Conservation (phyloP, 1,140 invertebrate species). For the Ceratina calcarata region DNA sequence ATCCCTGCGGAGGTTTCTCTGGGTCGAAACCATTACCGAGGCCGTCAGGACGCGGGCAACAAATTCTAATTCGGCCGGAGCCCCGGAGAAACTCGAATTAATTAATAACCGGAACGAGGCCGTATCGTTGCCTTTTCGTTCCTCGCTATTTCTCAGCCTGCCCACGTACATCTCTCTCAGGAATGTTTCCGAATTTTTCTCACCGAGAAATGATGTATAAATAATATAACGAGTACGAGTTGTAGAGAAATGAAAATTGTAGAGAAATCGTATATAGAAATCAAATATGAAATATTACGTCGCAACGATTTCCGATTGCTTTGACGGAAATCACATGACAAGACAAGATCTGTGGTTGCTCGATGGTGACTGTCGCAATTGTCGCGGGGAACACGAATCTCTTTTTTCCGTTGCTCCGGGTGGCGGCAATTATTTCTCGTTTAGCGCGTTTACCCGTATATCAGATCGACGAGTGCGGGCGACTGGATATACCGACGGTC, state of each 20-base stretch:
- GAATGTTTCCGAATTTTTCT: constrained; percentile 10
- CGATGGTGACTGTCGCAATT: neutral
- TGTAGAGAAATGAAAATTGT: no score
- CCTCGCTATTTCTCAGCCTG: constrained; percentile 3
- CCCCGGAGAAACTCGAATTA: constrained; percentile 48
- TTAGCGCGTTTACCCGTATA: constrained; percentile 55
- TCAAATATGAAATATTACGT: no score
- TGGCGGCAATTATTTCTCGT: constrained; percentile 58
- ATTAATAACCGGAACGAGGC: constrained; percentile 52
- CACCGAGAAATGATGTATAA: constrained; percentile 8
- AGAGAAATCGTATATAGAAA: no score
- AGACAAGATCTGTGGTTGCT: neutral
- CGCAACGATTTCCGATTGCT: no score
- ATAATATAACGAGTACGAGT: no score
- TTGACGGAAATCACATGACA: no score
- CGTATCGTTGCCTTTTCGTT: constrained; percentile 21
- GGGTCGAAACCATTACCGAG: constrained; percentile 8
- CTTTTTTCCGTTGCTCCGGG: constrained; percentile 3
- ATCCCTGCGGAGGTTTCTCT: neutral
- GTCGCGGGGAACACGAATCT: constrained; percentile 1
- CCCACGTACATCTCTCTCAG: constrained; percentile 8
- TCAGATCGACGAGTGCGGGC: constrained; percentile 52
- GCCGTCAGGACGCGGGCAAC: constrained; percentile 20
- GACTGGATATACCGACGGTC: constrained; percentile 45
- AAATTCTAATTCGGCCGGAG: constrained; percentile 43